Conservation (phyloP, 2,888 invertebrate genomes). For the Ichneumoninae sp. region DNA sequence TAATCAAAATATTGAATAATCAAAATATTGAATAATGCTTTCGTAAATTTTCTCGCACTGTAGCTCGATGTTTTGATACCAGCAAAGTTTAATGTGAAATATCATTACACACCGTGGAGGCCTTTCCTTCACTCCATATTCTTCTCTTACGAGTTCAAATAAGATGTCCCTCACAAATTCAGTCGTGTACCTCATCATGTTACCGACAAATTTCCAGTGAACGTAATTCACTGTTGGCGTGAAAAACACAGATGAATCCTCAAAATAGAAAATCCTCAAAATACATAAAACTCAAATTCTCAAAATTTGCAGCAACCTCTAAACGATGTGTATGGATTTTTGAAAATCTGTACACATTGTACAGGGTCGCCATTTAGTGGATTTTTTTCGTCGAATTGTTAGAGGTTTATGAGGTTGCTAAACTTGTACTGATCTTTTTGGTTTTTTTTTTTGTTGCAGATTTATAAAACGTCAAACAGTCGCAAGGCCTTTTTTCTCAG, state of each 20-base stretch:
- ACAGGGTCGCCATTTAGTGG: too few species aligned
- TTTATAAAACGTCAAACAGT: too few species aligned
- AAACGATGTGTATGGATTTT: too few species aligned
- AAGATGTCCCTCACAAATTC: slow-evolving; percentile 41
- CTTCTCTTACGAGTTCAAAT: slow-evolving; percentile 4
- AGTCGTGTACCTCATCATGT: slow-evolving; percentile 61
- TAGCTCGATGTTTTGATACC: not conserved
- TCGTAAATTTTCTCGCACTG: slow-evolving; percentile 80
- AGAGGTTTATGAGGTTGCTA: too few species aligned
- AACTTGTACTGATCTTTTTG: too few species aligned
- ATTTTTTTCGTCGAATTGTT: too few species aligned
- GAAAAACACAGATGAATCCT: slow-evolving; percentile 72
- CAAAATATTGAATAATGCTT: not conserved
- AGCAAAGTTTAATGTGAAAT: not conserved
- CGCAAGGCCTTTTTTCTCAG: too few species aligned
- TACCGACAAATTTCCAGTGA: slow-evolving; percentile 69
- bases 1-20: not conserved
- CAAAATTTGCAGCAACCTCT: too few species aligned
- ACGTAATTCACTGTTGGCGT: slow-evolving; percentile 67
- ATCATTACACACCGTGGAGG: slow-evolving; percentile 2
- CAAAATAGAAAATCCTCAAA: too few species aligned
- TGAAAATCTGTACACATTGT: too few species aligned
- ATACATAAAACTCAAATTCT: too few species aligned
- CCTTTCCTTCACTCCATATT: slow-evolving; percentile 14
- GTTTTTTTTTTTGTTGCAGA: too few species aligned